phyloP scores from a whole-genome alignment of 2,888 invertebrate genomes.

The Liposcelis brunnea region DNA sequence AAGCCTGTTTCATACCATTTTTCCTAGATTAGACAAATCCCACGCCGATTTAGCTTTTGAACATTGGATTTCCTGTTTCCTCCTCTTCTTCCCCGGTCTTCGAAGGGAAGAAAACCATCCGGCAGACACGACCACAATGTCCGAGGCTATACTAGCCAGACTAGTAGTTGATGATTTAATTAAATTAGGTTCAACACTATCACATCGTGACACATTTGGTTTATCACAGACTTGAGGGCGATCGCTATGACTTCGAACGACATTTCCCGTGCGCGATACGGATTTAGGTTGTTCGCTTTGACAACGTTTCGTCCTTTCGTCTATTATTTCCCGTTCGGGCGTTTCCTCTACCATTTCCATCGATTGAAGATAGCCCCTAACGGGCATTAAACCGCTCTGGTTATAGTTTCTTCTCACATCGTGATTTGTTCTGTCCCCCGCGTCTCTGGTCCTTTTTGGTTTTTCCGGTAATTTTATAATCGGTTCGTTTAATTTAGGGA shows the following conservation, averaged over 20 bases:
- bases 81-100: constrained; percentile 33
- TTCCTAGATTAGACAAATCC: constrained; percentile 10
- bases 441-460: no score
- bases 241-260: neutral
- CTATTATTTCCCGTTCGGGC: no score
- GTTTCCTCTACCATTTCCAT: no score
- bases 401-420: no score
- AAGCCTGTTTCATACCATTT: constrained; percentile 3
- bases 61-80: neutral
- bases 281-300: neutral
- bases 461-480: no score
- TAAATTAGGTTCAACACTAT: neutral
- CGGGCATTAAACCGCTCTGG: no score
- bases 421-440: no score
- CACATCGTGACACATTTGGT: neutral
- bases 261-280: neutral
- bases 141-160: constrained; percentile 6
- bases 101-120: constrained; percentile 70
- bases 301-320: no score
- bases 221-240: neutral
- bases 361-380: no score
- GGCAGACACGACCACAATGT: constrained; percentile 15
- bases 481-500: no score
- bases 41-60: constrained; percentile 11
- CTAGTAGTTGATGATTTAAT: neutral